These are phyloP conservation scores for Tachina grossa DNA, from an alignment of 2,888 invertebrate genomes.

Conservation along the genomic window DNA sequence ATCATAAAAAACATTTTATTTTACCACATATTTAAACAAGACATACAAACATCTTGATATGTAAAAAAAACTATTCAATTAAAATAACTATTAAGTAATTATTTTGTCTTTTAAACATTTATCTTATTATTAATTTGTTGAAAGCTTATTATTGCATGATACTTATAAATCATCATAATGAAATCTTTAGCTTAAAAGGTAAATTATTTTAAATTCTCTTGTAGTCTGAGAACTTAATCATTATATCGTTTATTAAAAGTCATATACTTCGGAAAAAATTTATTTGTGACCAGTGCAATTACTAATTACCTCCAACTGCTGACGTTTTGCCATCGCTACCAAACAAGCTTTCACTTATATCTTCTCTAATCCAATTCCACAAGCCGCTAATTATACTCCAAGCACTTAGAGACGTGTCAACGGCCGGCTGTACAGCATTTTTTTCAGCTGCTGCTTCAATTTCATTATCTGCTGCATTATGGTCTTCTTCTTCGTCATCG, in stretches of 20 bases:
- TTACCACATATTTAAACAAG: not conserved
- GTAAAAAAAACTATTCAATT: constrained; percentile 16
- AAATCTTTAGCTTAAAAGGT: too few relatives aligned
- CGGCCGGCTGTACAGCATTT: constrained; percentile 76
- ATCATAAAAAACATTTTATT: constrained; percentile 17
- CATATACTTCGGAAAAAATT: too few relatives aligned
- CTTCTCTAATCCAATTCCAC: constrained; percentile 80
- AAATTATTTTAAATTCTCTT: too few relatives aligned
- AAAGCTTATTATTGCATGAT: too few relatives aligned
- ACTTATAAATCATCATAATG: too few relatives aligned
- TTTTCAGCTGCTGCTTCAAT: constrained; percentile 71
- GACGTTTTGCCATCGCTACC: constrained; percentile 65
- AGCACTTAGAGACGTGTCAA: constrained; percentile 75
- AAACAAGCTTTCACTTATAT: constrained; percentile 79
- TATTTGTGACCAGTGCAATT: not conserved
- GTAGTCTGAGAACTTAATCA: too few relatives aligned
- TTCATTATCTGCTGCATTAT: constrained; percentile 64
- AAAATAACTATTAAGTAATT: constrained; percentile 21
- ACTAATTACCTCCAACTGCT: constrained; percentile 58
- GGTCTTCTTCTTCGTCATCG: constrained; percentile 63
- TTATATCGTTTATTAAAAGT: too few relatives aligned
- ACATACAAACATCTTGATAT: not conserved
- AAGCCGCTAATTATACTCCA: constrained; percentile 79
- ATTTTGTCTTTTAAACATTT: constrained; percentile 1
- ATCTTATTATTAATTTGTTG: too few relatives aligned